These are phyloP conservation scores for Rhinatrema bivittatum DNA, from an alignment of 2,797 vertebrate genomes.

Conservation along the genomic window DNA sequence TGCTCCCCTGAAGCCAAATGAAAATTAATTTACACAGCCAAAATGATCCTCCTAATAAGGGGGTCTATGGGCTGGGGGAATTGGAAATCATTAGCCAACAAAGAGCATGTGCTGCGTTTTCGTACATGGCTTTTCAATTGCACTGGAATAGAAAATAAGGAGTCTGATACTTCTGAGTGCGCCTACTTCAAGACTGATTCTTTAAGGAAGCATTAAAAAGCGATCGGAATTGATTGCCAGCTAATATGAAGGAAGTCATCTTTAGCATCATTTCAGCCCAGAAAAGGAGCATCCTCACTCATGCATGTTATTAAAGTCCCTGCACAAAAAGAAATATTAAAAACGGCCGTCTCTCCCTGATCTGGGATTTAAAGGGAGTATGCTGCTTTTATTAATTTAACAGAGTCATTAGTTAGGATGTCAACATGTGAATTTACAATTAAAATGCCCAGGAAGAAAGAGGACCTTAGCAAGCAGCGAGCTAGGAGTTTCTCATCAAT, in stretches of 20 bases:
- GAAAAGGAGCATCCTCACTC: constrained; percentile 71
- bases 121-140: constrained; percentile 67
- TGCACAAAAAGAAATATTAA: constrained; percentile 74
- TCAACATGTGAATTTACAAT: constrained; percentile 60
- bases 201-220: constrained; percentile 77
- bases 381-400: constrained; percentile 65
- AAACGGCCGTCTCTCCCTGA: constrained; percentile 62
- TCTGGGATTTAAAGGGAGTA: constrained; percentile 66
- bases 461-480: constrained; percentile 58
- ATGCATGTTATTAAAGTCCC: constrained; percentile 89
- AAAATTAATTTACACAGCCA: constrained; percentile 83
- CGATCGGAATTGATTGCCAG: constrained; percentile 80
- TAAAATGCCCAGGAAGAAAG: constrained; percentile 52
- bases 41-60: constrained; percentile 81
- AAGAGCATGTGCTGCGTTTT: constrained; percentile 87
- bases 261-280: constrained; percentile 62
- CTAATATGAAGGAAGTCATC: constrained; percentile 73
- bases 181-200: constrained; percentile 74
- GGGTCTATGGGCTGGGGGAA: constrained; percentile 73
- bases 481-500: constrained; percentile 52
- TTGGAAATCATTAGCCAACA: constrained; percentile 85
- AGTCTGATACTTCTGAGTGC: constrained; percentile 65
- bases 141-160: constrained; percentile 73
- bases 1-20: constrained; percentile 81
- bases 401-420: constrained; percentile 71